These are phyloP conservation scores for Acyrthosiphon pisum DNA, from an alignment of 1,140 invertebrate species.

Conservation along the genomic window DNA sequence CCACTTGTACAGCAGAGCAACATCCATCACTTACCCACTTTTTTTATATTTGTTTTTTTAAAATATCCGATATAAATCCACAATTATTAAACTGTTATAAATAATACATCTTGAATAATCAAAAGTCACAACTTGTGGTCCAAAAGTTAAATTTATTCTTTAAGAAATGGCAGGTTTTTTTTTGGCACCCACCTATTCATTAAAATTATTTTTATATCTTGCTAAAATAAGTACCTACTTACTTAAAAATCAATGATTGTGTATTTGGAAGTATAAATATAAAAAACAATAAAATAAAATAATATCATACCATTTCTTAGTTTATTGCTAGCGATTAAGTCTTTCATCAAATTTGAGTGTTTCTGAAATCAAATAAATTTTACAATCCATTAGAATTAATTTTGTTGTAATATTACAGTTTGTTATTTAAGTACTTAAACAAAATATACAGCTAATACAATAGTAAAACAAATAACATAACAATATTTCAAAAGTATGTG, in stretches of 20 bases:
- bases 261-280: background rate
- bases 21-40: no score
- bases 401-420: no score
- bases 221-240: background rate
- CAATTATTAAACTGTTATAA: no score
- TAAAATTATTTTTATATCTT: background rate
- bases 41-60: no score
- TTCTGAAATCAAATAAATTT: constrained; percentile 67
- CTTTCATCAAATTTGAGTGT: constrained; percentile 74
- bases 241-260: background rate
- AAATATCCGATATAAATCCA: no score
- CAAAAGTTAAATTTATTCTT: background rate
- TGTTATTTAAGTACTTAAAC: background rate
- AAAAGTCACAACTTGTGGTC: background rate
- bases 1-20: no score
- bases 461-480: background rate
- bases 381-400: background rate
- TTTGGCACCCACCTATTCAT: background rate
- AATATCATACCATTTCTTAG: constrained; percentile 70
- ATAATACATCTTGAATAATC: no score
- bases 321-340: constrained; percentile 71
- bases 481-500: background rate
- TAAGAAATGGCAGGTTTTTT: background rate
- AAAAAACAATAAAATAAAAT: background rate
- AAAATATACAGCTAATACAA: background rate